A percentile compares a stretch with the other conserved stretches of the same genome.
These are phyloP conservation scores for Tachysurus fulvidraco DNA, from an alignment of 2,113 vertebrate genomes.

Conservation along the genomic window DNA sequence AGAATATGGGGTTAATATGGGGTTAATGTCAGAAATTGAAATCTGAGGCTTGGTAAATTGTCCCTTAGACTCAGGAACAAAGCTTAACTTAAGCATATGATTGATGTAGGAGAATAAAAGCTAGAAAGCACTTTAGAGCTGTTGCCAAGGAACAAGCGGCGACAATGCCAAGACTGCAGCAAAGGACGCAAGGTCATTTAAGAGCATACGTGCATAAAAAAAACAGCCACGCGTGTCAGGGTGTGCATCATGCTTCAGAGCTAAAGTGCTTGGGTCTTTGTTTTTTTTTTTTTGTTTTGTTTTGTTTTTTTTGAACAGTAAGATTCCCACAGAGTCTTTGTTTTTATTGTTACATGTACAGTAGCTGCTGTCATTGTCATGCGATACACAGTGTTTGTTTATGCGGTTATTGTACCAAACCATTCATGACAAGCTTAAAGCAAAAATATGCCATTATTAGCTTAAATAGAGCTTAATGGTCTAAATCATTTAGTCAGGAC, in stretches of 20 bases:
- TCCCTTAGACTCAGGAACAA: background rate
- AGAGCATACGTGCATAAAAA: background rate
- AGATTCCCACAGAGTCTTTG: background rate
- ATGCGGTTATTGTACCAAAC: slow-evolving; percentile 3
- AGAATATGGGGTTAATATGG: background rate
- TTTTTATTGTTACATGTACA: background rate
- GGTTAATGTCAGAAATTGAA: background rate
- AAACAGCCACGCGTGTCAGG: background rate
- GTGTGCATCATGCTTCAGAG: background rate
- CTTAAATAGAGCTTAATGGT: slow-evolving; percentile 8
- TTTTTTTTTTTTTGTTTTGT: too few relatives aligned
- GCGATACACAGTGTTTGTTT: background rate
- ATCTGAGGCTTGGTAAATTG: background rate
- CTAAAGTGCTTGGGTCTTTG: background rate
- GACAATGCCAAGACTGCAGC: slow-evolving; percentile 12
- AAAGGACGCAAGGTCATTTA: slow-evolving; percentile 20
- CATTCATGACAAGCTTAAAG: slow-evolving; percentile 1
- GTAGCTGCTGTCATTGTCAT: background rate
- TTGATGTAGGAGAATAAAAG: background rate
- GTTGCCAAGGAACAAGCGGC: slow-evolving; percentile 26
- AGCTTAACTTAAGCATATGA: background rate
- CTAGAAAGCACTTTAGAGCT: background rate
- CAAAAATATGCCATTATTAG: background rate
- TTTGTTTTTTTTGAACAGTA: background rate
- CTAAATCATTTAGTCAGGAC: slow-evolving; percentile 7